phyloP scores from a whole-genome alignment of 2,888 invertebrate species.

The Melieria omissa region DNA sequence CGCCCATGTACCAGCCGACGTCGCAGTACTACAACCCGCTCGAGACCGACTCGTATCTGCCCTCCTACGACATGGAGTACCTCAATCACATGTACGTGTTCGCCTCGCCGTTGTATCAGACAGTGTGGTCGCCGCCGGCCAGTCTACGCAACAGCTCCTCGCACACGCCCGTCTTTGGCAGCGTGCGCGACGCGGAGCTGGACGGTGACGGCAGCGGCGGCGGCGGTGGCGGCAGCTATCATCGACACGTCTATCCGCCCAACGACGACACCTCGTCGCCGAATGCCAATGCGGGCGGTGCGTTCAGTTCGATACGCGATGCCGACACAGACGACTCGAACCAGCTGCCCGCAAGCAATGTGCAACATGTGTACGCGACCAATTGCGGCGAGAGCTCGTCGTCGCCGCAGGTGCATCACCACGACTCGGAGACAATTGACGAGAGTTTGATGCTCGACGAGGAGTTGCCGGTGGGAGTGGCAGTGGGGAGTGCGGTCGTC shows the following conservation, averaged over 20 bases:
- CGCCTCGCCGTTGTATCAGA: constrained; percentile 66
- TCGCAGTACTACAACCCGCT: constrained; percentile 65
- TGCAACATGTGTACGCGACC: constrained; percentile 64
- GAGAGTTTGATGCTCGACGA: constrained; percentile 55
- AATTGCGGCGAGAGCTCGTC: constrained; percentile 65
- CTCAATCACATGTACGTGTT: constrained; percentile 66
- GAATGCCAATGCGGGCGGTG: constrained; percentile 62
- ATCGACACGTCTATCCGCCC: constrained; percentile 66
- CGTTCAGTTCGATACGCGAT: constrained; percentile 65
- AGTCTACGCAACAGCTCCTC: constrained; percentile 64
- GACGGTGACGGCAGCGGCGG: constrained; percentile 58
- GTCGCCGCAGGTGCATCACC: constrained; percentile 63
- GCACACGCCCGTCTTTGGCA: constrained; percentile 65
- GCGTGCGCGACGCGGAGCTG: constrained; percentile 63
- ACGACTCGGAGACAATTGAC: constrained; percentile 55
- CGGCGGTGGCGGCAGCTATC: constrained; percentile 53
- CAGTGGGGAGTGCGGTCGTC: constrained; percentile 20
- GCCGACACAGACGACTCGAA: constrained; percentile 65
- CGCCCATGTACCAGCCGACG: constrained; percentile 66
- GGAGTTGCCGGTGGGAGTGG: constrained; percentile 44
- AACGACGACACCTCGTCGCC: constrained; percentile 65
- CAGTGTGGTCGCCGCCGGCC: constrained; percentile 66
- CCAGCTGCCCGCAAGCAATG: constrained; percentile 55
- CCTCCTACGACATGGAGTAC: constrained; percentile 66
- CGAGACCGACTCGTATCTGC: constrained; percentile 66